Evolutionary conservation across 2,797 vertebrate species (phyloP).

Genomic region (Botia almorhae): DNA sequence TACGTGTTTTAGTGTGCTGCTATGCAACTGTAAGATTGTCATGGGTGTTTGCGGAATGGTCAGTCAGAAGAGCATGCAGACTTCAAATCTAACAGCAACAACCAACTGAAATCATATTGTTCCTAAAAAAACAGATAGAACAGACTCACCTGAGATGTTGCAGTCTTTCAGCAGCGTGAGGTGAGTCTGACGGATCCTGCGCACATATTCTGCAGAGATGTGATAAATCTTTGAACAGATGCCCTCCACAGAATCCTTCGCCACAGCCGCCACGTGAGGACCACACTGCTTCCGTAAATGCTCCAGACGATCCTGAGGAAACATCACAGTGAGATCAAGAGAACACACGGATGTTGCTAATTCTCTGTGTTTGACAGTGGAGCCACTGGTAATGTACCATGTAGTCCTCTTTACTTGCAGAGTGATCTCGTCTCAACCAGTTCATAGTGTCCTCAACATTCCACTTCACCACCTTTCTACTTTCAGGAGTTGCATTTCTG

Average conservation of each 20-base stretch:
- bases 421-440: slow-evolving; percentile 96
- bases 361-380: background rate
- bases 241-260: slow-evolving; percentile 96
- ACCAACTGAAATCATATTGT: no score
- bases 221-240: slow-evolving; percentile 98
- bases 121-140: background rate
- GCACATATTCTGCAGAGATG: slow-evolving; percentile 93
- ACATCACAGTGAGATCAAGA: background rate
- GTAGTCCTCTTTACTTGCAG: slow-evolving; percentile 95
- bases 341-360: background rate
- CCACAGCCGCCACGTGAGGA: slow-evolving; percentile 90
- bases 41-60: no score
- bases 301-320: slow-evolving; percentile 90
- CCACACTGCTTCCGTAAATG: slow-evolving; percentile 95
- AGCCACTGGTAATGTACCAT: slow-evolving; percentile 75
- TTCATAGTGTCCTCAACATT: slow-evolving; percentile 98
- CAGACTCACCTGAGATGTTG: slow-evolving; percentile 81
- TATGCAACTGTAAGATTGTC: no score
- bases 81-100: no score
- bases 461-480: slow-evolving; percentile 98
- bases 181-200: slow-evolving; percentile 90
- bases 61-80: no score
- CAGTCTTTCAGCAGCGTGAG: slow-evolving; percentile 89
- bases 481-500: slow-evolving; percentile 95
- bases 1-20: no score